Evolutionary conservation across 64 coral and sea anemone species (phyloP), one percentile per base, ranked within the genome.

Genomic region (Actinia tenebrosa): DNA sequence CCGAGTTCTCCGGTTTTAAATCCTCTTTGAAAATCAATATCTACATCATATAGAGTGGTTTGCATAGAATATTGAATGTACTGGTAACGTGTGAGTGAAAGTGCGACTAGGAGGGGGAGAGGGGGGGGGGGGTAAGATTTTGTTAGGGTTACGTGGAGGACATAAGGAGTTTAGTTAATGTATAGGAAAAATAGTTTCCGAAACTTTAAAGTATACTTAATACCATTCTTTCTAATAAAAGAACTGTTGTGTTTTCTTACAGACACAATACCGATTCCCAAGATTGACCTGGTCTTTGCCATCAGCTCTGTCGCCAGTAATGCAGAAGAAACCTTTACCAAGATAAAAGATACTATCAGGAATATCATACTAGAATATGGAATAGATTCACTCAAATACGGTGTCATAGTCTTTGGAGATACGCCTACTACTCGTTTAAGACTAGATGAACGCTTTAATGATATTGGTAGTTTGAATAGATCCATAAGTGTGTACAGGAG

Each of bases 281-380:
- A 83, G 18, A 89, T 95, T 56, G 93, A 95, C 75, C 63, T 95
- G 55, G 86, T 84, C 20, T 77, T 95, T 19, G 87, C 91, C 44
- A 86, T 95, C 60, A 95, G 89, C 44, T 44, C 87, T 62, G 62
- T 83, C 0, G 86, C 93, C 20, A 71, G 83, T 19, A 45, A 82
- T 83, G 62, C 77, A 7, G 75, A 89, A 45, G 78, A 95, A 37
- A 89, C 91, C 83, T 95, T 92, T 44, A 43, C 85, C 71, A 95
- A 86, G 78, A 89, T 91, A 44, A 95, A 95, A 87, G 87, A 92
- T 77, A 80, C 86, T 22, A 53, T 95, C 20, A 59, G 77, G 25
- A 71, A 62, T 7, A 71, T 95, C 19, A 59, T 92, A 18, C 56
- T 58, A 19, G 85, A 92, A 45, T 92, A 92, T 72, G 93, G 93